These are phyloP conservation scores for Corynorhinus townsendii DNA, from an alignment of 2,113 vertebrate genomes.

Conservation along the genomic window DNA sequence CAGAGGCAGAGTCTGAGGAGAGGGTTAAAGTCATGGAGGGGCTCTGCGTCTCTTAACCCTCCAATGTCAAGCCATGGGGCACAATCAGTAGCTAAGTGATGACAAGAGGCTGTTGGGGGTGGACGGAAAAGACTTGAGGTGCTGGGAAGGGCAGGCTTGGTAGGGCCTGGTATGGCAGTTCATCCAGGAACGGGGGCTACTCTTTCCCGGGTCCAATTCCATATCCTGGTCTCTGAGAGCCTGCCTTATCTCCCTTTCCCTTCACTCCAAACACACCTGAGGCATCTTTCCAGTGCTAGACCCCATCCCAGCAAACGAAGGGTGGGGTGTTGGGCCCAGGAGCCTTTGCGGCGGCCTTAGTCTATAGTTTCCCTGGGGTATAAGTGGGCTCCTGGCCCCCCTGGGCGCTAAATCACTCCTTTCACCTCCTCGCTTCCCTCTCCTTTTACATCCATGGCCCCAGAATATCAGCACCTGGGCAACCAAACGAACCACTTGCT, in stretches of 20 bases:
- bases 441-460: background rate
- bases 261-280: constrained; percentile 46
- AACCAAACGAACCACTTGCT: background rate
- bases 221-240: background rate
- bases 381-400: background rate
- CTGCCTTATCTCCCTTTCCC: background rate
- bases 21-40: background rate
- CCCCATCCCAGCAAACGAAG: background rate
- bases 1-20: constrained; percentile 24
- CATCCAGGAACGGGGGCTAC: background rate
- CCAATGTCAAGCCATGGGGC: constrained; percentile 46
- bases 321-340: background rate
- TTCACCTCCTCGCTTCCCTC: background rate
- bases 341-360: background rate
- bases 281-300: constrained; percentile 60
- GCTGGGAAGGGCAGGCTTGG: constrained; percentile 20
- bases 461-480: background rate
- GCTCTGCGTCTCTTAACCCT: constrained; percentile 25
- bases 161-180: background rate
- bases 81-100: constrained; percentile 70
- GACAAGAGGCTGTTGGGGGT: background rate
- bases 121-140: constrained; percentile 1
- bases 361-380: background rate
- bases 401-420: background rate
- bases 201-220: background rate